A percentile compares a stretch with the other conserved stretches of the same genome.
Evolutionary conservation across 2,797 vertebrate species (phyloP).

Genomic region (Hippoglossus hippoglossus): DNA sequence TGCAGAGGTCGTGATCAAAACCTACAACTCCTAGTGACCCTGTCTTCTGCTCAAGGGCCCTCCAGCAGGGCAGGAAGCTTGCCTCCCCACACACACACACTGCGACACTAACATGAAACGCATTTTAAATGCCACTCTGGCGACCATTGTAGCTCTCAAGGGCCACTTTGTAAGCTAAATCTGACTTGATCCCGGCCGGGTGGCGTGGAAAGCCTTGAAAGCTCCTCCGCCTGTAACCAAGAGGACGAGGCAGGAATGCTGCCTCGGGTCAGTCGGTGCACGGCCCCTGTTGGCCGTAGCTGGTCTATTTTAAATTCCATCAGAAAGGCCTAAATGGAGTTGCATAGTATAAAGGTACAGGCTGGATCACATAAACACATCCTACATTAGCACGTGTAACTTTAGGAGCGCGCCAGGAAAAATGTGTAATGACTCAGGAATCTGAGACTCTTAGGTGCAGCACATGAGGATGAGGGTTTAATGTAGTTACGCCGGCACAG

Average conservation of each 20-base stretch:
- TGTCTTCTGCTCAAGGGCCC: conserved; percentile 32
- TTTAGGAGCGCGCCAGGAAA: conserved; percentile 14
- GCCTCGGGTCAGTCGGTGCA: conserved; percentile 52
- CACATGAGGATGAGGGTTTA: no score
- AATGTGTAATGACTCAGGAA: neutral
- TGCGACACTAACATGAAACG: conserved; percentile 38
- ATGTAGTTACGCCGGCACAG: no score
- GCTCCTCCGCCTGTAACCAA: conserved; percentile 63
- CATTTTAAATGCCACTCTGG: conserved; percentile 34
- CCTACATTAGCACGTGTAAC: conserved; percentile 11
- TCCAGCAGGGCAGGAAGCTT: conserved; percentile 29
- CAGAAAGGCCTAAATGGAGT: conserved; percentile 20
- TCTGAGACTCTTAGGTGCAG: no score
- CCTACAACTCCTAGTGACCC: neutral
- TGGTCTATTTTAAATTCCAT: conserved; percentile 45
- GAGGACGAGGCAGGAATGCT: conserved; percentile 66
- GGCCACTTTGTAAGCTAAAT: conserved; percentile 70
- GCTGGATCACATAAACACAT: conserved; percentile 13
- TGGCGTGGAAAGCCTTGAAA: conserved; percentile 39
- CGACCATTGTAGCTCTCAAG: conserved; percentile 57
- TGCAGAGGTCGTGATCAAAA: conserved; percentile 29
- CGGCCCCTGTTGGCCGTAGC: conserved; percentile 30
- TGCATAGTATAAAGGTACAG: conserved; percentile 12
- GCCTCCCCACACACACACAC: conserved; percentile 6
- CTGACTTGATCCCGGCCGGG: conserved; percentile 65